Conservation (phyloP, 2,113 vertebrate genomes). For the Varanus salvator region DNA sequence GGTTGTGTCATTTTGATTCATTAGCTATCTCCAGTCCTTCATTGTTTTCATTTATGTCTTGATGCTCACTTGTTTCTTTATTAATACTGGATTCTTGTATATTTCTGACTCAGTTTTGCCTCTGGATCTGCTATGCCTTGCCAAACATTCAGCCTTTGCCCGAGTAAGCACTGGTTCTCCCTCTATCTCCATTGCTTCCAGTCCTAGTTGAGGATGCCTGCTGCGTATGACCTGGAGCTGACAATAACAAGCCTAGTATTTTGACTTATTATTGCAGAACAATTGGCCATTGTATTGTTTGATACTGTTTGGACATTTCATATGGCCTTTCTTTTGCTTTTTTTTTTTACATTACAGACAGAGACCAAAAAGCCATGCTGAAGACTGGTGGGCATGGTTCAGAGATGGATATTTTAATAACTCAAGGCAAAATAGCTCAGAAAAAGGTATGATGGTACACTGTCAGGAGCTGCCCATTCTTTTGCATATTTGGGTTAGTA, state of each 20-base stretch:
- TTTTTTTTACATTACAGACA: constrained; percentile 21
- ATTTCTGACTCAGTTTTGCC: too few relatives aligned
- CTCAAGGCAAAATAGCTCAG: constrained; percentile 8
- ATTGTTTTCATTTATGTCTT: too few relatives aligned
- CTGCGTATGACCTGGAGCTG: background rate
- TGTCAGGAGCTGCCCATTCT: background rate
- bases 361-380: background rate
- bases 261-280: background rate
- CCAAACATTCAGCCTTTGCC: too few relatives aligned
- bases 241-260: background rate
- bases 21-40: too few relatives aligned
- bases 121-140: too few relatives aligned
- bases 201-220: too few relatives aligned
- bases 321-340: background rate
- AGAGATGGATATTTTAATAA: background rate
- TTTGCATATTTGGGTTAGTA: background rate
- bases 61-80: too few relatives aligned
- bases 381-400: background rate
- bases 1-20: too few relatives aligned
- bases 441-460: constrained; percentile 16
- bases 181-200: too few relatives aligned
- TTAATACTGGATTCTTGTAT: too few relatives aligned
- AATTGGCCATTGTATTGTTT: background rate
- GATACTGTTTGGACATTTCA: background rate
- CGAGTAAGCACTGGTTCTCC: too few relatives aligned